Conservation (phyloP, 2,888 invertebrate species). For the Andrena trimmerana region DNA sequence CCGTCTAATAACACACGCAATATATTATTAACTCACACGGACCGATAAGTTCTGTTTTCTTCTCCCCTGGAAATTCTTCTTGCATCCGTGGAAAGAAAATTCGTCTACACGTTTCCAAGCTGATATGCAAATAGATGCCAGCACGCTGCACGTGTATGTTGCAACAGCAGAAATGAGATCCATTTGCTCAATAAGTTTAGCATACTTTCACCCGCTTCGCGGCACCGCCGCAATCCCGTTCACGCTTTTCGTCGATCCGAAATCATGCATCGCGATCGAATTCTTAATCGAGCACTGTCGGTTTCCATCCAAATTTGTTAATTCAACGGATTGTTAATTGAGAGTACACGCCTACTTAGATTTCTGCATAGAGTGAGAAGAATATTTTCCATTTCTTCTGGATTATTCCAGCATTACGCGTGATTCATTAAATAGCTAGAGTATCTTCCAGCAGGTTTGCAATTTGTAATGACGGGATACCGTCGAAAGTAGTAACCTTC, state of each 20-base stretch:
- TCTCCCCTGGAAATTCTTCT: not conserved
- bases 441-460: too few species aligned
- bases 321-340: not conserved
- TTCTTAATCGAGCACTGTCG: too few species aligned
- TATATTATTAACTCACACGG: not conserved
- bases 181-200: conserved; percentile 29
- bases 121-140: conserved; percentile 19
- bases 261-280: not conserved
- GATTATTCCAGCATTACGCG: not conserved
- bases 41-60: not conserved
- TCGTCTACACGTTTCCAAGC: not conserved
- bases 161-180: conserved; percentile 37
- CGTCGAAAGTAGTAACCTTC: not conserved
- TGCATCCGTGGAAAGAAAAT: not conserved
- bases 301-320: too few species aligned
- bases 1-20: not conserved
- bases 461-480: not conserved
- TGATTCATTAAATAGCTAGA: not conserved
- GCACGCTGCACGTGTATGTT: conserved; percentile 22
- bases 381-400: not conserved
- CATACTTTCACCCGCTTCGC: conserved; percentile 44
- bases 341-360: not conserved
- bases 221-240: not conserved
- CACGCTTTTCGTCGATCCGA: conserved; percentile 8
- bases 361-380: not conserved